Evolutionary conservation across 2,797 vertebrate genomes (phyloP).

Genomic region (Phyllotis vaccarum): DNA sequence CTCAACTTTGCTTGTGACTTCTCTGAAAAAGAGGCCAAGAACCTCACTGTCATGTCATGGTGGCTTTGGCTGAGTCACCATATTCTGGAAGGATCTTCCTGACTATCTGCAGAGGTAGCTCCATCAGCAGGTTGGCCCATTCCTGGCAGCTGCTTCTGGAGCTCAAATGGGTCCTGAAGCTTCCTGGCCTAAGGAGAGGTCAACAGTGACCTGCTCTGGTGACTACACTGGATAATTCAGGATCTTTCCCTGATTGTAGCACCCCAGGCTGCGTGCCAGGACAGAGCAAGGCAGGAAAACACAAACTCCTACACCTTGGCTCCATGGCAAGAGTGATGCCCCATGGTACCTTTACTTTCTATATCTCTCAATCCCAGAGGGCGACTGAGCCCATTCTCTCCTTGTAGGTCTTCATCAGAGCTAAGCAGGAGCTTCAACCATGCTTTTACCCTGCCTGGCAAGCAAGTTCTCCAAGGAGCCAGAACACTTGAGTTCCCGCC

Average conservation of each 20-base stretch:
- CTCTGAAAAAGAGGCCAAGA: not conserved
- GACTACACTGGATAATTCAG: not conserved
- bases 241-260: not conserved
- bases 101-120: not conserved
- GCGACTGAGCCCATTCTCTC: not conserved
- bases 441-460: no score
- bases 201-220: not conserved
- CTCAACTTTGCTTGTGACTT: not conserved
- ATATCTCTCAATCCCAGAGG: not conserved
- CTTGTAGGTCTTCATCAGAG: no score
- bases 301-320: fast-evolving
- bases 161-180: not conserved
- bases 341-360: not conserved
- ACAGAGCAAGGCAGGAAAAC: not conserved
- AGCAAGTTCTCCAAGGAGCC: not conserved
- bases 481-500: not conserved
- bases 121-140: not conserved
- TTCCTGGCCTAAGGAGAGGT: not conserved
- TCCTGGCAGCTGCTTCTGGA: not conserved
- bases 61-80: not conserved
- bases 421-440: no score
- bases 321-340: fast-evolving
- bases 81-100: not conserved
- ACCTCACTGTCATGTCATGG: not conserved
- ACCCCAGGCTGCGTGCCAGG: not conserved